Evolutionary conservation across 2,113 vertebrate species (phyloP), one percentile per base, ranked within the genome.

Genomic region (Actenoides lindsayi): DNA sequence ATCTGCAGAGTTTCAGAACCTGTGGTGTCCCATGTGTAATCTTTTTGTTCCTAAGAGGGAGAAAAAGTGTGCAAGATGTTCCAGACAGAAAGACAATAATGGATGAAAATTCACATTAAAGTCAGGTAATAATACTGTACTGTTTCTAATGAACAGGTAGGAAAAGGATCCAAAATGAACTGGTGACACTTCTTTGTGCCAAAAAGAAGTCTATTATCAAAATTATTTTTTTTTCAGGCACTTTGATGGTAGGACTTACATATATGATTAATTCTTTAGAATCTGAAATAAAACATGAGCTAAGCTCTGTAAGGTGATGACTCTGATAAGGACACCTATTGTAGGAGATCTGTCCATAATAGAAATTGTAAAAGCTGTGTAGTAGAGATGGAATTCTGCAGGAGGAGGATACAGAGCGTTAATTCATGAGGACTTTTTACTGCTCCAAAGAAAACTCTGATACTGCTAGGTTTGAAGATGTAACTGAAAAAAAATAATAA

Each of bases 31-130:
- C 27, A 48, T 27, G 41, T 15, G 5, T 71, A 56, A 83, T 28
- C 68, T 20, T 84, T 85, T 56, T 75, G 60, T 27, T 87, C 79
- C 73, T 86, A 78, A 75, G 35, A 78, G 76, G 46, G 11, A 90
- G 64, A 81, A 78, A 95, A 92, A n/a, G 28, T 6, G 28, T 80
- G 83, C 48, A 88, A 74, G 68, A 81, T 62, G 65, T 75, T 93
- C 90, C 60, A 78, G 86, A 89, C 60, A 82, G n/a, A 84, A 81
- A 81, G 57, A 90, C 90, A 82, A 59, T 13, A 95, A 87, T 25
- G 51, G 42, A 90, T 50, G 81, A 94, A 90, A 93, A 93, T 24
- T 68, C 37, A 75, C 42, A 73, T 33, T 65, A 57, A 86, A 92
- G 79, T 64, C 30, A 73, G 62, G 14, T 17, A 93, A 42, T 35